Conservation (phyloP, 2,113 vertebrate genomes). For the Oriolus oriolus region DNA sequence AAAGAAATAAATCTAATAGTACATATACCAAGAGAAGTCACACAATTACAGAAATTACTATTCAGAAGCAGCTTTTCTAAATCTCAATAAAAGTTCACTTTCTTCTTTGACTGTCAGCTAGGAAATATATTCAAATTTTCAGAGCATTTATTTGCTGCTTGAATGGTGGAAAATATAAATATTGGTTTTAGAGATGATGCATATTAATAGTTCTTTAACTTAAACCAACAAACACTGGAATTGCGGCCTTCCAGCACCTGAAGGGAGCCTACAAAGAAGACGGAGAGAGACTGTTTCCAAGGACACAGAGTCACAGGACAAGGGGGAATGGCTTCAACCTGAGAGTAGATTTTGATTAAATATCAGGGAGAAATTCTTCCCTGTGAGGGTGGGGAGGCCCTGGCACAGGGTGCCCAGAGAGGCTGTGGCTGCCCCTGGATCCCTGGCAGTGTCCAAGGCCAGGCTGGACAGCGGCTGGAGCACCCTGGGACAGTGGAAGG, state of each 20-base stretch:
- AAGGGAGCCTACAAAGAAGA: neutral
- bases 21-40: neutral
- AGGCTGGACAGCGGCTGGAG: rapidly evolving
- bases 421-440: neutral
- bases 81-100: neutral
- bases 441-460: neutral
- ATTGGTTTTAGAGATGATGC: neutral
- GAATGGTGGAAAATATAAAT: neutral
- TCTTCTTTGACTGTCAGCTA: neutral
- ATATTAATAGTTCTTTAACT: neutral
- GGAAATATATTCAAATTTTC: neutral
- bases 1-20: neutral
- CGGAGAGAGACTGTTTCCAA: neutral
- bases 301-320: neutral
- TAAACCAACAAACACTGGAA: neutral
- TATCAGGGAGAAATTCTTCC: neutral
- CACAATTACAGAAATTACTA: neutral
- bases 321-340: neutral
- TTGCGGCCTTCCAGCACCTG: neutral
- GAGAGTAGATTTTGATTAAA: neutral
- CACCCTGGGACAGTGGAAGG: rapidly evolving
- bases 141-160: neutral
- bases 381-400: rapidly evolving
- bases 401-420: neutral
- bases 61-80: neutral